Percentiles rank a stretch among this genome's conserved stretches.
phyloP scores from a whole-genome alignment of 2,113 vertebrate genomes.

The Phrynosoma platyrhinos region DNA sequence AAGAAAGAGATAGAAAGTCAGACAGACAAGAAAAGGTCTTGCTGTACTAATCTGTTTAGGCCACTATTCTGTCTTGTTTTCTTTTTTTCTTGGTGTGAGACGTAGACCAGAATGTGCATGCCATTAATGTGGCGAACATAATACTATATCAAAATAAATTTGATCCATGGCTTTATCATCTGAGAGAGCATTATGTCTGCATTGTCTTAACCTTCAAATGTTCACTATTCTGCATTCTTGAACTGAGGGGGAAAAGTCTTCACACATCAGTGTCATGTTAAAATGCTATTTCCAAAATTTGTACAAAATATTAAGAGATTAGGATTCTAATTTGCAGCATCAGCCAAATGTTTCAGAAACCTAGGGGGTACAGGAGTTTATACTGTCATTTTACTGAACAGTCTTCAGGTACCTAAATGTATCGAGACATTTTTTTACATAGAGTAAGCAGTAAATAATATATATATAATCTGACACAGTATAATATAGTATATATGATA shows the following conservation, averaged over 20 bases:
- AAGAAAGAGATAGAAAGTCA: not conserved
- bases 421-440: not conserved
- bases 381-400: not conserved
- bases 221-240: not conserved
- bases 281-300: conserved; percentile 14
- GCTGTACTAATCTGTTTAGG: conserved; percentile 2
- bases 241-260: conserved; percentile 25
- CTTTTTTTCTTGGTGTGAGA: not conserved
- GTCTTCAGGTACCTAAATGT: not conserved
- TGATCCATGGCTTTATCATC: conserved; percentile 28
- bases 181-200: not conserved
- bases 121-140: not conserved
- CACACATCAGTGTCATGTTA: not conserved
- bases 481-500: too few relatives aligned
- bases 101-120: not conserved
- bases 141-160: not conserved
- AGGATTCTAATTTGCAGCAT: not conserved
- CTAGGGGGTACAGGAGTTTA: not conserved
- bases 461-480: too few relatives aligned
- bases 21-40: not conserved
- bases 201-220: not conserved
- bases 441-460: too few relatives aligned
- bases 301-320: conserved; percentile 27
- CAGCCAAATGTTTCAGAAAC: not conserved
- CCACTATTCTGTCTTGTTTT: conserved; percentile 18